These are phyloP conservation scores for Prosopocoilus inquinatus DNA, from an alignment of 2,888 invertebrate genomes.

Conservation along the genomic window DNA sequence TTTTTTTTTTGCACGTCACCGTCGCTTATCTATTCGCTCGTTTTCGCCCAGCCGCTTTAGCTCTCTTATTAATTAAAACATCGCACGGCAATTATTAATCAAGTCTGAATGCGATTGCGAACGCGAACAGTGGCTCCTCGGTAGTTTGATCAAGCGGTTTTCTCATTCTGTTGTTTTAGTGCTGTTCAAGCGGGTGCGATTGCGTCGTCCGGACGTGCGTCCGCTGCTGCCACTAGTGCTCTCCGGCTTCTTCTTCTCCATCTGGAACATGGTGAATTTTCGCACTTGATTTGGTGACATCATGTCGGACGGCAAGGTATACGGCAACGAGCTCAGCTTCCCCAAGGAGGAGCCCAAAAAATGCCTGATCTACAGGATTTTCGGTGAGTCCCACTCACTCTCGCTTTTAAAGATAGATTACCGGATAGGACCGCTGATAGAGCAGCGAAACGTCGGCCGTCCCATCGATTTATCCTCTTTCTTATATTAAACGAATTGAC, in stretches of 20 bases:
- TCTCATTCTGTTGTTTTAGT: background rate
- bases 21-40: too few relatives aligned
- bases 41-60: too few relatives aligned
- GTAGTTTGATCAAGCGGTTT: background rate
- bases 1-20: too few relatives aligned
- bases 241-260: background rate
- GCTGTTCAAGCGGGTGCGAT: background rate
- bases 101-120: background rate
- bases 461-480: too few relatives aligned
- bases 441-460: too few relatives aligned
- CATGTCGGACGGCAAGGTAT: constrained; percentile 31
- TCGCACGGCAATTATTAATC: too few relatives aligned
- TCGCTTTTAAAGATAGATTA: background rate
- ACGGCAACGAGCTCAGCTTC: constrained; percentile 46
- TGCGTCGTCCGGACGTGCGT: background rate
- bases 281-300: background rate
- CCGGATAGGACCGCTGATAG: too few relatives aligned
- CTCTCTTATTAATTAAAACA: too few relatives aligned
- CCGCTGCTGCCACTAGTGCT: background rate
- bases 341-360: constrained; percentile 45
- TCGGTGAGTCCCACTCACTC: constrained; percentile 31
- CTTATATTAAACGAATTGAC: too few relatives aligned
- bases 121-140: background rate
- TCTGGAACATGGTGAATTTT: background rate
- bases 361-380: constrained; percentile 46